Conservation (phyloP, 2,888 invertebrate species). For the Zootermopsis nevadensis region DNA sequence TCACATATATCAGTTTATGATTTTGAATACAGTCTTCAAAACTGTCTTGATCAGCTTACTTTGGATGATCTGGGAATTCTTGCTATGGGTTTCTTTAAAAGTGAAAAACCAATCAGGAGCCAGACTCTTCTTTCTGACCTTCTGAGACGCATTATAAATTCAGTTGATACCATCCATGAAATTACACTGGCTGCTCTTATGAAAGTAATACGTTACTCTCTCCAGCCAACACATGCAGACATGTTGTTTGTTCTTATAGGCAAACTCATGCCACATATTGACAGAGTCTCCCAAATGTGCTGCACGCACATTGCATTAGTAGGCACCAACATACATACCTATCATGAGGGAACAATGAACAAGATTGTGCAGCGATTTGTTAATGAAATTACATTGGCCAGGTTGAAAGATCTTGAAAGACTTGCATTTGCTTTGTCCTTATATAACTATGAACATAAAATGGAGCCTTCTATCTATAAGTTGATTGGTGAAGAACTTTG, state of each 20-base stretch:
- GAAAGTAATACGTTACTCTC: constrained; percentile 73
- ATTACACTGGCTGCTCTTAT: constrained; percentile 74
- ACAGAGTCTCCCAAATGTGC: constrained; percentile 70
- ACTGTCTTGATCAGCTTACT: constrained; percentile 68
- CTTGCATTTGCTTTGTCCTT: constrained; percentile 71
- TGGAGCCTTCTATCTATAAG: constrained; percentile 64
- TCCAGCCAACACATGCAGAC: constrained; percentile 62
- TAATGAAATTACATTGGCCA: constrained; percentile 63
- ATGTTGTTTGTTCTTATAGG: constrained; percentile 68
- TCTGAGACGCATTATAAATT: constrained; percentile 66
- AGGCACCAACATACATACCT: constrained; percentile 67
- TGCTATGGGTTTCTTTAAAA: constrained; percentile 83
- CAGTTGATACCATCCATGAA: constrained; percentile 70
- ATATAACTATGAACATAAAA: constrained; percentile 70
- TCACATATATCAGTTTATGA: constrained; percentile 72
- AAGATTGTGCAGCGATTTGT: constrained; percentile 68
- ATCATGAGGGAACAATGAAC: constrained; percentile 64
- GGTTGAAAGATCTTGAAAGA: constrained; percentile 83
- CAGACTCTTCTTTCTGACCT: constrained; percentile 65
- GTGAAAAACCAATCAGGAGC: constrained; percentile 72
- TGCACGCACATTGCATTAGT: constrained; percentile 75
- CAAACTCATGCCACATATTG: constrained; percentile 67
- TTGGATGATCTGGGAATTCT: constrained; percentile 77
- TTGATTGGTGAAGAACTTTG: constrained; percentile 66
- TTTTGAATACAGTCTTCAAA: constrained; percentile 70